Percentiles rank a stretch among this genome's conserved stretches.
phyloP scores from a whole-genome alignment of 2,888 invertebrate genomes.

The Agrochola lychnidis region DNA sequence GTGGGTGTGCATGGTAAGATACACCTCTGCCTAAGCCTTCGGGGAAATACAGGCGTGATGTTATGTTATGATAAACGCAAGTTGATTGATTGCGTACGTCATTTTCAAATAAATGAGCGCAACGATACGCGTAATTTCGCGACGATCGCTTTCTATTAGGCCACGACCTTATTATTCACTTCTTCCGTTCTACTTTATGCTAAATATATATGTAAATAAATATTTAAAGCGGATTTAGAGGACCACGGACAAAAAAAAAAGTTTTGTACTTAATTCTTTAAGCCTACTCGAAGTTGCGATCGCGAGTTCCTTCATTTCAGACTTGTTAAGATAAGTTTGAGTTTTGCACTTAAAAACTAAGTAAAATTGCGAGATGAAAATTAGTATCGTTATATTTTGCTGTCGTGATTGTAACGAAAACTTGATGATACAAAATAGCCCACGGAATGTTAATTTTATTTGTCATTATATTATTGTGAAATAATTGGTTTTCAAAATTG shows the following conservation, averaged over 20 bases:
- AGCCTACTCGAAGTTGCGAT: conserved; percentile 54
- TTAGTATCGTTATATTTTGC: conserved; percentile 22
- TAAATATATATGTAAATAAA: conserved; percentile 75
- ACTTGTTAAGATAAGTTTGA: conserved; percentile 50
- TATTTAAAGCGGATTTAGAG: conserved; percentile 76
- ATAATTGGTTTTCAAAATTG: conserved; percentile 20
- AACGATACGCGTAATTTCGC: neutral
- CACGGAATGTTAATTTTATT: conserved; percentile 8
- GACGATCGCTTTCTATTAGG: neutral
- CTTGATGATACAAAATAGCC: conserved; percentile 8
- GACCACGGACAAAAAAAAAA: conserved; percentile 78
- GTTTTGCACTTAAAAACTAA: conserved; percentile 52
- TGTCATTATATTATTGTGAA: neutral
- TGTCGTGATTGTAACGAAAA: neutral
- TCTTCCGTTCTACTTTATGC: conserved; percentile 58
- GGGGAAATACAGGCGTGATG: neutral
- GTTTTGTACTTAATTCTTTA: conserved; percentile 73
- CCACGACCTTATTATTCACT: conserved; percentile 35
- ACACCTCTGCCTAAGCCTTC: too few relatives aligned
- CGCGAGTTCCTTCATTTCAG: conserved; percentile 37
- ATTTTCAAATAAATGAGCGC: neutral
- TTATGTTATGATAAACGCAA: neutral
- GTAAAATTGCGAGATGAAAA: conserved; percentile 32
- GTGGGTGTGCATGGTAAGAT: neutral
- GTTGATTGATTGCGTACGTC: neutral